A percentile compares a stretch with the other conserved stretches of the same genome.
phyloP scores from a whole-genome alignment of 1,140 invertebrate species.

The Campodea augens region DNA sequence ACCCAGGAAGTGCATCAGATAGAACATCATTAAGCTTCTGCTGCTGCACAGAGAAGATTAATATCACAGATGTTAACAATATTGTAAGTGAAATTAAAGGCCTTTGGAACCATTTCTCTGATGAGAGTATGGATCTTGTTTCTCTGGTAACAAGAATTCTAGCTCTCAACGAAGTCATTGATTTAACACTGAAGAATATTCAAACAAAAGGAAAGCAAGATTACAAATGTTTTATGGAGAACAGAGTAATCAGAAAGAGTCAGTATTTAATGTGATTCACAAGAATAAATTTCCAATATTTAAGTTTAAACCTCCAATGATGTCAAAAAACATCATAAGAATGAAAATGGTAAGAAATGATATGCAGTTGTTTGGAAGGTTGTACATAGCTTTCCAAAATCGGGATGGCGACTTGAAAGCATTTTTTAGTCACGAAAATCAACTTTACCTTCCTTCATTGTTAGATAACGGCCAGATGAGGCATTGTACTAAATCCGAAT shows the following conservation, averaged over 20 bases:
- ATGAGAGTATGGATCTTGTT: neutral
- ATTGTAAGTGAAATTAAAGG: neutral
- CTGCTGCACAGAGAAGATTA: neutral
- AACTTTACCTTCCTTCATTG: slow-evolving; percentile 12
- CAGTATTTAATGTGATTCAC: neutral
- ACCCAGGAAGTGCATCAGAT: neutral
- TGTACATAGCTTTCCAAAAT: slow-evolving; percentile 7
- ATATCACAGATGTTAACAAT: neutral
- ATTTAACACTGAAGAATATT: neutral
- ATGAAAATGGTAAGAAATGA: neutral
- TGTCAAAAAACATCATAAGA: neutral
- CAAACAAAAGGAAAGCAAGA: neutral
- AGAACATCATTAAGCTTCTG: neutral
- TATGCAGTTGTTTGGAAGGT: neutral
- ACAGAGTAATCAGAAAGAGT: neutral
- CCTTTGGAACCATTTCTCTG: neutral
- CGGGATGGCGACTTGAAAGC: slow-evolving; percentile 12
- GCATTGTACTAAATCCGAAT: slow-evolving; percentile 10
- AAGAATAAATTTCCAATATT: neutral
- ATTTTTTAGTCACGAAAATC: slow-evolving; percentile 16
- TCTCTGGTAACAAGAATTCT: neutral
- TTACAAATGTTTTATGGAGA: neutral
- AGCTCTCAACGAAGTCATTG: neutral
- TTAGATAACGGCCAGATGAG: slow-evolving; percentile 9
- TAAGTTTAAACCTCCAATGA: neutral